Base-by-base conservation (phyloP, 2,797 vertebrate genomes). In the Eupleurogrammus muticus region DNA sequence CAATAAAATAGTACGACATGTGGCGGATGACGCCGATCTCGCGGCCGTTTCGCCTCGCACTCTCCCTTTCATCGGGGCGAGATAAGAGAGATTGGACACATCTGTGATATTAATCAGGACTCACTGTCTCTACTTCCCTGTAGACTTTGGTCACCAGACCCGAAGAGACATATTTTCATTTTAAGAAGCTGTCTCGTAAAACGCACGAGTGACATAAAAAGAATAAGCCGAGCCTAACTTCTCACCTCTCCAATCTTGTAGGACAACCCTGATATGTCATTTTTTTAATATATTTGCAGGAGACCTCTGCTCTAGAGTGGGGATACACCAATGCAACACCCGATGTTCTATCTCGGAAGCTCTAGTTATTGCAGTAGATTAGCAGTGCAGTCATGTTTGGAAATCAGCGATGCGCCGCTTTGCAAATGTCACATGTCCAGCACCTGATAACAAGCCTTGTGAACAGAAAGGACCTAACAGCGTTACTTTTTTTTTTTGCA, bases 1-100 rank as follows among this genome's bases (percentile, higher is more conserved):
- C n/a, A n/a, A n/a, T n/a, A 76, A 62, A 81, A 28, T 66, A 80
- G 63, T 75, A 51, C 58, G 55, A 46, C 64, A 63, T 79, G 52
- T 44, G 23, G 67, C 65, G 35, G 20, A 32, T 9, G 3, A 53
- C 40, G 57, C 50, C 8, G n/a, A 72, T 75, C 67, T 60, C 52
- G 24, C 10, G 46, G 62, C 60, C 17, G 10, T 56, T 73, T 80
- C 42, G 54, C 54, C 49, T 58, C 12, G 0, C 49, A 53, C 14
- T 53, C 44, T 65, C 13, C 12, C 38, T 35, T 32, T 11, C 16
- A 66, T 4, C 8, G 10, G 28, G 57, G 64, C 57, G 52, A 35
- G 36, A 63, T 48, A 11, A 19, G 35, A 56, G 2, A 59, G 24
- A 6, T 48, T 48, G 60, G 48, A 67, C 57, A 46, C 53, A 67